phyloP scores from a whole-genome alignment of 2,797 vertebrate genomes.

The Spondyliosoma cantharus region DNA sequence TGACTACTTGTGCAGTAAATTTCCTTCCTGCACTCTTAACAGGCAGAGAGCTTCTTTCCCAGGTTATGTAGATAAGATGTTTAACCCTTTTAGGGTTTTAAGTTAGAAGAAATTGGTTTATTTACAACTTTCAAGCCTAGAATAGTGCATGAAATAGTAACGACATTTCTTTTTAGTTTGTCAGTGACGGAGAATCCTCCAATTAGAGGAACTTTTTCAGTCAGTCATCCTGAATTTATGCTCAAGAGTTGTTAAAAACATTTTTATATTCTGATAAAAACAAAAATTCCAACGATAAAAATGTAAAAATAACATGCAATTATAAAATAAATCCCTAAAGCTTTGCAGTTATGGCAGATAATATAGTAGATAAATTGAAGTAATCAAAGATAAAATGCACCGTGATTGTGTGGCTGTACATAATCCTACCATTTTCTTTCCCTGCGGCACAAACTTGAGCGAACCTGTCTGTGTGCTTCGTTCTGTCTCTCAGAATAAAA shows the following conservation, averaged over 20 bases:
- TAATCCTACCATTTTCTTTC: not conserved
- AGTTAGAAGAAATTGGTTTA: not conserved
- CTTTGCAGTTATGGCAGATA: too few species aligned
- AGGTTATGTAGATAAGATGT: not conserved
- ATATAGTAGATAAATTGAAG: too few species aligned
- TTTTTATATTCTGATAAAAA: not conserved
- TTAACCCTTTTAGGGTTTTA: not conserved
- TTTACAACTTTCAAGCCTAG: not conserved
- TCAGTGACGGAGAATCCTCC: not conserved
- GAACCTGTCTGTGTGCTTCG: slow-evolving; percentile 4
- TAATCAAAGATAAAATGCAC: not conserved
- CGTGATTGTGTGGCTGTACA: not conserved
- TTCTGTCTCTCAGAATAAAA: slow-evolving; percentile 86
- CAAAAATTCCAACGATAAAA: too few species aligned
- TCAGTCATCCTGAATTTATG: too few species aligned
- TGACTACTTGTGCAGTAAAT: slow-evolving; percentile 15
- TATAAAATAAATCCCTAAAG: not conserved
- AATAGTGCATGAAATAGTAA: not conserved
- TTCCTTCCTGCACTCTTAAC: slow-evolving; percentile 48
- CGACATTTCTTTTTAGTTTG: not conserved
- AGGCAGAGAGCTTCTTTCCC: not conserved
- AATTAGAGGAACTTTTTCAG: not conserved
- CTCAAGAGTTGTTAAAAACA: not conserved
- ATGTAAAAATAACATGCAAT: too few species aligned
- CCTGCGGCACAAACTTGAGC: not conserved